Evolutionary conservation across 2,797 vertebrate species (phyloP).

Genomic region (Gymnothorax reevesii): DNA sequence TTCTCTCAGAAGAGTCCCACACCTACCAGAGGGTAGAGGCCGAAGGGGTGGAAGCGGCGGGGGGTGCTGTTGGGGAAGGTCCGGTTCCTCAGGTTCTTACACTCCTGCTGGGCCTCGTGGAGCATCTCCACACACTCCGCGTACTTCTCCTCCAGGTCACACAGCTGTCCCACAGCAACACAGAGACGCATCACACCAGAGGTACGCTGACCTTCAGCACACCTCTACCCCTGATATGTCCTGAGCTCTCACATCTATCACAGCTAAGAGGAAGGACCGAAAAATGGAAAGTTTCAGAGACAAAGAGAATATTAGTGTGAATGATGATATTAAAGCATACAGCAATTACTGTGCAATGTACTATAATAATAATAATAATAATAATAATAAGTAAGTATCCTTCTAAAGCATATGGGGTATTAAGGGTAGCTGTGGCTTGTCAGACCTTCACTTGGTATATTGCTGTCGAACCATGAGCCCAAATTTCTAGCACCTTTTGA

Average conservation of each 20-base stretch:
- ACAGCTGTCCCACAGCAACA: conserved; percentile 71
- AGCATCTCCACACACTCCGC: conserved; percentile 97
- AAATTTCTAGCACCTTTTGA: too few species aligned
- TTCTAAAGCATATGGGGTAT: too few species aligned
- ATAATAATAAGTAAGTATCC: too few species aligned
- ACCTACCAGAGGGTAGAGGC: conserved; percentile 92
- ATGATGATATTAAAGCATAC: neutral
- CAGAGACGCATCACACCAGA: neutral
- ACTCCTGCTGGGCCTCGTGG: conserved; percentile 95
- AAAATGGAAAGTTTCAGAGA: too few species aligned
- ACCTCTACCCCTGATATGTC: neutral
- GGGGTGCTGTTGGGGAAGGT: conserved; percentile 81
- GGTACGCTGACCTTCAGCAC: neutral
- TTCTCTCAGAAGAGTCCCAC: neutral
- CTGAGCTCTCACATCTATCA: neutral
- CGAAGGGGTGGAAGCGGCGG: conserved; percentile 85
- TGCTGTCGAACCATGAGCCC: too few species aligned
- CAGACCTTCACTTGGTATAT: too few species aligned
- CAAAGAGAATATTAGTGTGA: neutral
- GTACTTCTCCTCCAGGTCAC: conserved; percentile 92
- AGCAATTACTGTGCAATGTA: neutral
- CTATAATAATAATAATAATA: too few species aligned
- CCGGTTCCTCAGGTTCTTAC: conserved; percentile 93
- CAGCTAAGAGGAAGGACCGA: neutral
- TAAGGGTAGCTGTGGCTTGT: too few species aligned